Evolutionary conservation across 2,113 vertebrate species (phyloP).

Genomic region (Hemiscyllium ocellatum): DNA sequence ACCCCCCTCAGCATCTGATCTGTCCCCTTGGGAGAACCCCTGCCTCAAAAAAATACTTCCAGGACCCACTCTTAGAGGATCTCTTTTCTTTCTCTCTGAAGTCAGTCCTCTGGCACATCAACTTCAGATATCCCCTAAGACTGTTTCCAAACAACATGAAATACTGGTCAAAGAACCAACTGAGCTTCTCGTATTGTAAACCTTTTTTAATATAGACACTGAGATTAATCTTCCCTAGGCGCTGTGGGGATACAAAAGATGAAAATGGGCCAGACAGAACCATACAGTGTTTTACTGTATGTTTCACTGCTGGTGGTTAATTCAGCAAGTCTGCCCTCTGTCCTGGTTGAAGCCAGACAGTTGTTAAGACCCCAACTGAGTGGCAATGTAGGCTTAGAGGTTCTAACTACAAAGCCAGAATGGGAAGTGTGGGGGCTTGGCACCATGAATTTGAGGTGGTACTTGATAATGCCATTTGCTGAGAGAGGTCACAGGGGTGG

Average conservation of each 20-base stretch:
- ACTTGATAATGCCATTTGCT: neutral
- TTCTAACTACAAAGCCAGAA: neutral
- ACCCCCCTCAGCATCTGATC: neutral
- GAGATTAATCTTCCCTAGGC: neutral
- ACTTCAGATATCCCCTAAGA: neutral
- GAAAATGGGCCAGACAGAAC: neutral
- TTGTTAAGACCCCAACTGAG: neutral
- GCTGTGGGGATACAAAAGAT: neutral
- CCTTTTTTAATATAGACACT: neutral
- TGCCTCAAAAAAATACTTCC: conserved; percentile 46
- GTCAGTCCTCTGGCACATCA: neutral
- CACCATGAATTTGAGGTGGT: neutral
- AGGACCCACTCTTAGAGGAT: conserved; percentile 67
- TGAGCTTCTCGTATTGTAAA: neutral
- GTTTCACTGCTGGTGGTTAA: neutral
- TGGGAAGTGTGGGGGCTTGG: neutral
- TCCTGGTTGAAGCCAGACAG: neutral
- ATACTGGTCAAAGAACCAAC: neutral
- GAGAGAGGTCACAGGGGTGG: neutral
- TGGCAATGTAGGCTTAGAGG: neutral
- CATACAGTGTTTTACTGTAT: neutral
- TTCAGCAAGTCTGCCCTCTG: neutral
- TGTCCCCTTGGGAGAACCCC: conserved; percentile 52
- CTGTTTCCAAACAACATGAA: neutral
- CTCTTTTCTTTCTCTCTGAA: neutral